Conservation (phyloP, 2,797 vertebrate species). For the Rhabdophis nuchalis region DNA sequence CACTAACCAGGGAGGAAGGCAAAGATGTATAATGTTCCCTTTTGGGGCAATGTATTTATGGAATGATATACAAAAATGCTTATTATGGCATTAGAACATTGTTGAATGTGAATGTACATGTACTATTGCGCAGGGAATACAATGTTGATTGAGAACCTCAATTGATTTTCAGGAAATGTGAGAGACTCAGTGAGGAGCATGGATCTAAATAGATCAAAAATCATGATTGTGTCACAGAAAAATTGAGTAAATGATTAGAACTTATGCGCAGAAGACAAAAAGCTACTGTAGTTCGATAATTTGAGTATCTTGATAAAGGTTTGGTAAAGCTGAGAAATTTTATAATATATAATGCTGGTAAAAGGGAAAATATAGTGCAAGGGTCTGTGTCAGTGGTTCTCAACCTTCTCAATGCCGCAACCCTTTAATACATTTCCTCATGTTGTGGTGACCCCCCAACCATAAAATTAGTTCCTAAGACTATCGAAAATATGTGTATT, state of each 20-base stretch:
- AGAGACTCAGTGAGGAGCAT: neutral
- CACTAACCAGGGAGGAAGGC: neutral
- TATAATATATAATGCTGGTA: neutral
- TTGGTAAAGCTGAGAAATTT: neutral
- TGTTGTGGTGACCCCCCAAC: too few species aligned
- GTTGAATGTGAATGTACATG: neutral
- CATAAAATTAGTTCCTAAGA: too few species aligned
- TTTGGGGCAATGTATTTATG: neutral
- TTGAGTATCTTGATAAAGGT: neutral
- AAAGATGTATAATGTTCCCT: neutral
- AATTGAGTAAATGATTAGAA: neutral
- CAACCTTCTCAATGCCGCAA: too few species aligned
- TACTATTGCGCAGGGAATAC: neutral
- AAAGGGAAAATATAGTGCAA: neutral
- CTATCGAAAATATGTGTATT: too few species aligned
- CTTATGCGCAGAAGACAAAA: neutral
- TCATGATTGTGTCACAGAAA: neutral
- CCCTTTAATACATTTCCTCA: too few species aligned
- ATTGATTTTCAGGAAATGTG: neutral
- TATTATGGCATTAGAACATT: neutral
- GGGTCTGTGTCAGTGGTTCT: too few species aligned
- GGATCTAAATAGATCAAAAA: neutral
- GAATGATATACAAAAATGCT: neutral
- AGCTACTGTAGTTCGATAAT: neutral
- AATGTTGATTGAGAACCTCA: neutral